Base-by-base conservation (phyloP, 2,113 vertebrate species). In the Excalfactoria chinensis region DNA sequence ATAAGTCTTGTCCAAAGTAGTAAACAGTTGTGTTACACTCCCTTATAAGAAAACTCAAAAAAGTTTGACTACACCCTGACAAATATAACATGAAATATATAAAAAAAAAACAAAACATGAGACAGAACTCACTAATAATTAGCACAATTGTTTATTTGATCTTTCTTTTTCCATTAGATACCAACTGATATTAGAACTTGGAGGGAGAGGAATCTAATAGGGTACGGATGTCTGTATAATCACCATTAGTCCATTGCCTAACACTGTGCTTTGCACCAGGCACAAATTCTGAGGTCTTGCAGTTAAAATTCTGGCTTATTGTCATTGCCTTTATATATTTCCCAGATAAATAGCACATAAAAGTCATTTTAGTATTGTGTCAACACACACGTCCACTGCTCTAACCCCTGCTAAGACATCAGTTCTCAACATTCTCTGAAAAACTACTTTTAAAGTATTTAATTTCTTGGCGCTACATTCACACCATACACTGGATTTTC, bases 231-330 rank as follows among this genome's bases (percentile, higher is more conserved):
- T 17, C 73, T 40, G 35, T 6, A 6, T 55, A 30, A 92, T 15
- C 34, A 73, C 43, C 16, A 19, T 56, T 11, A 59, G 10, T 4
- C 20, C 43, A 7, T 17, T 71, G 4, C 11, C 26, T 41, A 44
- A 1, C 21, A 35, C 40, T 75, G 15, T 9, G 82, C 43, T 46
- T 43, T 75, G 53, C 2, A 62, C 8, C 8, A 51, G 26, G 8
- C 0, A 1, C 0, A 0, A 4, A 9, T 6, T 41, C 13, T 43
- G 26, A 14, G 80, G 18, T 9, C 20, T 18, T 59, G 20, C 16
- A 67, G 70, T 55, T 72, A 55, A 2, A 49, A 6, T 68, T 44
- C 41, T 2, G 18, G 25, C 26, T 72, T 56, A 60, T 30, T 83
- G 72, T 37, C 59, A 6, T 11, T 75, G 20, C 1, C 4, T 85